Evolutionary conservation across 2,888 invertebrate genomes (phyloP).

Genomic region (Amaurobius ferox): DNA sequence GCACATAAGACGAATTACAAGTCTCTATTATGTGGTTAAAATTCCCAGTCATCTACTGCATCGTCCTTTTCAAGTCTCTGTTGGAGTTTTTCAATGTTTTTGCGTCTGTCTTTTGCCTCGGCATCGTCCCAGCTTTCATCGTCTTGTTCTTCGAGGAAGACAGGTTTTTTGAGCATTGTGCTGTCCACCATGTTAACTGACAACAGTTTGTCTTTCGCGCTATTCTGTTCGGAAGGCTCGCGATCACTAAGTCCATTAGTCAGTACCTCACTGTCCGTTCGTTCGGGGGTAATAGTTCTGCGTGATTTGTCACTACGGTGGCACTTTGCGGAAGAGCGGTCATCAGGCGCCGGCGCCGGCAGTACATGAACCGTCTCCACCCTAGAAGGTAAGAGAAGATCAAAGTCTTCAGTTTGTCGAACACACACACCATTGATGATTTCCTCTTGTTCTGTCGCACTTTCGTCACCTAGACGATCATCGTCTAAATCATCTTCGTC

Average conservation of each 20-base stretch:
- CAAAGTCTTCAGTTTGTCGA: constrained; percentile 89
- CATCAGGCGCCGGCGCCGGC: constrained; percentile 85
- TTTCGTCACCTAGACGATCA: constrained; percentile 76
- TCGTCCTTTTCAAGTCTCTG: constrained; percentile 74
- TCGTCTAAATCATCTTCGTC: constrained; percentile 75
- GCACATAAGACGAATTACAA: background rate
- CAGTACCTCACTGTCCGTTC: constrained; percentile 57
- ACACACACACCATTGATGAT: constrained; percentile 96
- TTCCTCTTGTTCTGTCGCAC: constrained; percentile 81
- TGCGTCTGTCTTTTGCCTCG: constrained; percentile 73
- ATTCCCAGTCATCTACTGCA: constrained; percentile 74
- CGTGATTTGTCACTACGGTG: constrained; percentile 39
- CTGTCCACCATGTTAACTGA: constrained; percentile 34
- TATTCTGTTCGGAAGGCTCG: constrained; percentile 37
- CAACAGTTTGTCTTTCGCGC: constrained; percentile 39
- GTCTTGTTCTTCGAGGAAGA: constrained; percentile 80
- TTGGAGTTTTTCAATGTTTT: constrained; percentile 74
- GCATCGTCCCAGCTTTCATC: constrained; percentile 73
- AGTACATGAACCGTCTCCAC: constrained; percentile 87
- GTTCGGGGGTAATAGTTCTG: constrained; percentile 35
- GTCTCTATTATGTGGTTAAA: constrained; percentile 59
- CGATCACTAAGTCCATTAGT: constrained; percentile 42
- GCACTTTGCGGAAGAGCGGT: constrained; percentile 76
- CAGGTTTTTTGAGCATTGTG: constrained; percentile 50
- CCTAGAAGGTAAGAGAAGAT: constrained; percentile 63